Base-by-base conservation (phyloP, 2,888 invertebrate species). In the Graphium colonna region DNA sequence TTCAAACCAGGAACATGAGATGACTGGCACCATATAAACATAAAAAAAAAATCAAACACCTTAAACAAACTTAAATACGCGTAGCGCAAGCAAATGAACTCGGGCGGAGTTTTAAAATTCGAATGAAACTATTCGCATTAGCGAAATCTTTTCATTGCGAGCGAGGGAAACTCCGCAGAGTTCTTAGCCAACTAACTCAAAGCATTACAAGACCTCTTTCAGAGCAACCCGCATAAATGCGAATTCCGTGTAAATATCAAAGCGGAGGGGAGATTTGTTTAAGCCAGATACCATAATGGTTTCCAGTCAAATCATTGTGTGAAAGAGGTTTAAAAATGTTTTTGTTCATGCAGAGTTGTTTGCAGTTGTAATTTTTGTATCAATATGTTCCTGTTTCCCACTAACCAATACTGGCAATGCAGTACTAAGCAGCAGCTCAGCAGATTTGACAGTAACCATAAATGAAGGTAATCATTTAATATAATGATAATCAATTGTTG, bases 141-240 rank as follows among this genome's bases (percentile, higher is more conserved):
- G 54, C 51, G 36, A 42, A 52, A 55, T 59, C 56, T 57, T 56
- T 60, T 60, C 51, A 57, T 57, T 59, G 47, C 47, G 45, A 16
- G 51, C 13, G 41, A 45, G 42, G 52, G 52, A 56, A 58, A 53
- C 51, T 54, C 52, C 44, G 41, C 26, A 40, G 28, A 52, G 38
- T 48, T 48, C 39, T 48, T 26, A 15, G 47, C 26, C 49, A 45
- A 50, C 45, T 43, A 28, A 42, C 48, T 53, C 38, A 48, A 43
- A 47, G 47, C 42, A 47, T 52, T 52, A 47, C 47, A 45, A 42
- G 48, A 47, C 47, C 43, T 40, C 41, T 52, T 48, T 43, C 28
- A 31, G 36, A 38, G 47, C 28, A 21, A 42, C 7, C 38, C 9
- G 43, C 42, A 48, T 53, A 53, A 53, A 53, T 48, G 43, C 52